Conservation (phyloP, 2,888 invertebrate species). For the Maniola hyperantus region DNA sequence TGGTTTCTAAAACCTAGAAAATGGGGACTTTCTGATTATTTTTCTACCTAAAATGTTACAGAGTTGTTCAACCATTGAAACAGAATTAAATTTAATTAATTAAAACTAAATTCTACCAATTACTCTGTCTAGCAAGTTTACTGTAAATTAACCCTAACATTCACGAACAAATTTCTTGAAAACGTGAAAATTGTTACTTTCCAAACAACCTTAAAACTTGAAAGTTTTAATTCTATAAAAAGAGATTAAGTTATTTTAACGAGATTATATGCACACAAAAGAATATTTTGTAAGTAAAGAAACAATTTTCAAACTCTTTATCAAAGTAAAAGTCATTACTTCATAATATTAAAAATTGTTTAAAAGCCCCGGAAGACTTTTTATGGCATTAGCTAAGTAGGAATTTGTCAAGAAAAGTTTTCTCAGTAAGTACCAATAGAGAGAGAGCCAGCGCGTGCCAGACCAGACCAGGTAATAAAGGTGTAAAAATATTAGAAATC, state of each 20-base stretch:
- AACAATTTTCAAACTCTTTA: constrained; percentile 23
- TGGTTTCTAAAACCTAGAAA: too few species aligned
- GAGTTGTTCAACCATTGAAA: not conserved
- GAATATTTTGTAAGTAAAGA: constrained; percentile 15
- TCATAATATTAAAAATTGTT: constrained; percentile 33
- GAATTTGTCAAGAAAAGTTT: constrained; percentile 18
- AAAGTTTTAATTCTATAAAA: not conserved
- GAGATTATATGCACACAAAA: constrained; percentile 2
- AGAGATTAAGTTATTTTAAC: constrained; percentile 3
- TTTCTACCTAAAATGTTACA: too few species aligned
- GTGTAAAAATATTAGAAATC: too few species aligned
- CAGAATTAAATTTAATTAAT: not conserved
- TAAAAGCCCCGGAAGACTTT: constrained; percentile 25
- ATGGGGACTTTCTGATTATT: too few species aligned
- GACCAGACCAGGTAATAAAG: too few species aligned
- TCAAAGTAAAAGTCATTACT: constrained; percentile 29
- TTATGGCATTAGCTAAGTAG: constrained; percentile 20
- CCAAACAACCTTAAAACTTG: not conserved
- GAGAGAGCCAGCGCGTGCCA: too few species aligned
- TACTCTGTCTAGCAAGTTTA: too few species aligned
- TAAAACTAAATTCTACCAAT: not conserved
- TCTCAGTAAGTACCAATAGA: too few species aligned
- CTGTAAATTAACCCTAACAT: too few species aligned
- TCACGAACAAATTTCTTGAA: not conserved
- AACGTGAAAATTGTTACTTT: constrained; percentile 1